Percentiles rank a stretch among this genome's conserved stretches.
phyloP scores from a whole-genome alignment of 2,888 invertebrate genomes.

The Hermaeophaga mercurialis region DNA sequence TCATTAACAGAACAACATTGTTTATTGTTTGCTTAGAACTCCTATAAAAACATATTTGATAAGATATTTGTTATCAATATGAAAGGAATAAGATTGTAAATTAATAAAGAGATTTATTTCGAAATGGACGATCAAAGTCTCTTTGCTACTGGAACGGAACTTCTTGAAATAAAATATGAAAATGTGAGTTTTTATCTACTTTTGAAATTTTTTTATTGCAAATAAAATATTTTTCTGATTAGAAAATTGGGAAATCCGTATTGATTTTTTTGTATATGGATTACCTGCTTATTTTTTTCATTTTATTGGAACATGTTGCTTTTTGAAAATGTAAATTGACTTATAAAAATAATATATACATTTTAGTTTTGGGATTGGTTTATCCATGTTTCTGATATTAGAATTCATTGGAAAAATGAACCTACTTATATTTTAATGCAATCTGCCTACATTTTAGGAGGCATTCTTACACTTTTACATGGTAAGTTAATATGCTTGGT shows the following conservation, averaged over 20 bases:
- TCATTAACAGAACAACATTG: no score
- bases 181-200: slow-evolving; percentile 44
- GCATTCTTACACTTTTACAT: slow-evolving; percentile 69
- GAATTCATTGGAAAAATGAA: slow-evolving; percentile 67
- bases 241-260: background rate
- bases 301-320: no score
- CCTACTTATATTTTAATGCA: slow-evolving; percentile 71
- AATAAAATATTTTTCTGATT: background rate
- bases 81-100: no score
- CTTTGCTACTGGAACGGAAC: slow-evolving; percentile 49
- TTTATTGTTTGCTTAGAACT: no score
- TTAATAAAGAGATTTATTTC: no score
- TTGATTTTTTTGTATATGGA: background rate
- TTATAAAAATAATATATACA: background rate
- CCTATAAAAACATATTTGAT: no score
- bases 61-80: no score
- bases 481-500: slow-evolving; percentile 64
- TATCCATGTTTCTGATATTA: slow-evolving; percentile 62
- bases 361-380: slow-evolving; percentile 68
- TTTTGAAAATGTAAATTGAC: background rate
- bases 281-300: no score
- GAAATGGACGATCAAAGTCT: slow-evolving; percentile 37
- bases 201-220: background rate
- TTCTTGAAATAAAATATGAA: slow-evolving; percentile 48
- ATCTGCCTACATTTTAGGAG: slow-evolving; percentile 65